These are phyloP conservation scores for Norana najaformis DNA, from an alignment of 2,888 invertebrate genomes.

Conservation along the genomic window DNA sequence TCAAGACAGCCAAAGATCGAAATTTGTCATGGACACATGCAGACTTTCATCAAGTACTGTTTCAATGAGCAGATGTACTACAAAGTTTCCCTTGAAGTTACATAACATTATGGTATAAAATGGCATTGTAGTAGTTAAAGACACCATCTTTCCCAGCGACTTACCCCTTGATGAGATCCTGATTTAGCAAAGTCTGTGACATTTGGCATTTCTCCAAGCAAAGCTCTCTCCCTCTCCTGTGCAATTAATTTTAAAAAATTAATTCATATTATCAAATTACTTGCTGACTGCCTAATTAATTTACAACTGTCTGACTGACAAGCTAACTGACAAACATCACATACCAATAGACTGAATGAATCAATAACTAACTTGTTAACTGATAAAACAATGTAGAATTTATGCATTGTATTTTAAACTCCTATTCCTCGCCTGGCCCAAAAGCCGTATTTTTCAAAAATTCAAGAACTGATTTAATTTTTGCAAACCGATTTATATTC, in stretches of 20 bases:
- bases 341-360: not conserved
- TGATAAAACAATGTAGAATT: not conserved
- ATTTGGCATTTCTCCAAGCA: not conserved
- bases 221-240: constrained; percentile 15
- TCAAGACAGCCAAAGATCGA: too few species aligned
- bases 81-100: not conserved
- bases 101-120: not conserved
- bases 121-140: not conserved
- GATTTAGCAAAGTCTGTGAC: not conserved
- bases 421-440: not conserved
- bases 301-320: not conserved
- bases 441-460: not conserved
- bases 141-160: not conserved
- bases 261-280: not conserved
- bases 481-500: not conserved
- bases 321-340: not conserved
- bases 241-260: not conserved
- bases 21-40: too few species aligned
- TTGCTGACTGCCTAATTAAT: not conserved
- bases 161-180: constrained; percentile 3
- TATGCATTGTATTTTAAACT: not conserved
- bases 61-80: too few species aligned
- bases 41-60: too few species aligned
- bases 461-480: not conserved
- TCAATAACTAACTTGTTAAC: not conserved